phyloP scores from a whole-genome alignment of 2,113 vertebrate genomes.

The Crotalus viridis region DNA sequence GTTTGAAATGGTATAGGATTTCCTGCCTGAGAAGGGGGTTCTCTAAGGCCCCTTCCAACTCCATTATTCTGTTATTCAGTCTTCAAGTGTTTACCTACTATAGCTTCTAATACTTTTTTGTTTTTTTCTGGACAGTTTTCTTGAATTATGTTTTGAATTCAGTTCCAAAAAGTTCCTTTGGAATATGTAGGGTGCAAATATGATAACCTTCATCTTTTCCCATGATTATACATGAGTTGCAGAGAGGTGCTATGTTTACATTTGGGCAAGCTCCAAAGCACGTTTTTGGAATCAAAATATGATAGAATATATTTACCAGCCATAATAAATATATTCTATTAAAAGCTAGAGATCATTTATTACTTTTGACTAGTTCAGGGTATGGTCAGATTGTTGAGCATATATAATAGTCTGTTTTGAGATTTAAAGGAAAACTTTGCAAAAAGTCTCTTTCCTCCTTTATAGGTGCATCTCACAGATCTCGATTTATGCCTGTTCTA shows the following conservation, averaged over 20 bases:
- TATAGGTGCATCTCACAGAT: not conserved
- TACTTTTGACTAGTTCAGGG: not conserved
- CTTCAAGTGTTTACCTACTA: not conserved
- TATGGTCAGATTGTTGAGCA: not conserved
- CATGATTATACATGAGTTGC: not conserved
- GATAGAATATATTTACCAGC: not conserved
- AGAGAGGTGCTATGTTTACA: not conserved
- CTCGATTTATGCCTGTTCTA: not conserved
- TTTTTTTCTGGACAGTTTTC: not conserved
- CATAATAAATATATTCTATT: not conserved
- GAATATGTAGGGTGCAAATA: not conserved
- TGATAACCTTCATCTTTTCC: not conserved
- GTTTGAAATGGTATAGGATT: too few species aligned
- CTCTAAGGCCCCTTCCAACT: too few species aligned
- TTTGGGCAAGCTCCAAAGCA: not conserved
- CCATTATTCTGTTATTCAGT: not conserved
- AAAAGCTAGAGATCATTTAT: not conserved
- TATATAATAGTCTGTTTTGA: not conserved
- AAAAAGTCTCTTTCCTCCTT: not conserved
- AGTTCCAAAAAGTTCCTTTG: not conserved
- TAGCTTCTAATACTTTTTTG: not conserved
- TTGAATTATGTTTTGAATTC: not conserved
- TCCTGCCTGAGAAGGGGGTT: too few species aligned
- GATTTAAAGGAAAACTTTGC: not conserved
- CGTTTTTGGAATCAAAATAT: not conserved